Percentiles rank a stretch among this genome's conserved stretches.
Evolutionary conservation across 2,113 vertebrate species (phyloP).

Genomic region (Galbula dea): DNA sequence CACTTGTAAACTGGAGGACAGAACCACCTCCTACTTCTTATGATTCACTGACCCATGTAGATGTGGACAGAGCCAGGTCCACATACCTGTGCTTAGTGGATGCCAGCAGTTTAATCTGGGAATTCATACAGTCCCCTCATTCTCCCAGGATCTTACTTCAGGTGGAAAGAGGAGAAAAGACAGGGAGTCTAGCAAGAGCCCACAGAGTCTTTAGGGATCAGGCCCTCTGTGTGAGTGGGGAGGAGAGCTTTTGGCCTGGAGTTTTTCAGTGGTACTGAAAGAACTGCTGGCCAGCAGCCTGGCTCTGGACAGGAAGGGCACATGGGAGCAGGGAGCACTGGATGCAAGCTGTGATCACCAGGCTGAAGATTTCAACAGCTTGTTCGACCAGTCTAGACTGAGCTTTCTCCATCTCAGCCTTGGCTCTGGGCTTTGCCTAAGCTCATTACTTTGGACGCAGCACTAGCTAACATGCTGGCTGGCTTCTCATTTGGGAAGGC

Average conservation of each 20-base stretch:
- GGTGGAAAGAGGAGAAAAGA: background rate
- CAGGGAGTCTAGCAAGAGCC: background rate
- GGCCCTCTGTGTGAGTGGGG: rapidly evolving
- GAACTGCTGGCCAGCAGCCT: background rate
- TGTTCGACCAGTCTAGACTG: background rate
- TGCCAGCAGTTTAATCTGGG: background rate
- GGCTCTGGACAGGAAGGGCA: background rate
- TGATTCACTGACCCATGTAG: rapidly evolving
- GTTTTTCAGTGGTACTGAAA: background rate
- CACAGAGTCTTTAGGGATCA: background rate
- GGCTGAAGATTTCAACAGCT: background rate
- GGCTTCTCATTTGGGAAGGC: background rate
- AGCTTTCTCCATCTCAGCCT: background rate
- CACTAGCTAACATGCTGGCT: background rate
- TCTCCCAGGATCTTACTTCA: background rate
- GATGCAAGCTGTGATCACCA: background rate
- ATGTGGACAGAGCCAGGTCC: background rate
- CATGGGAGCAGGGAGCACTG: background rate
- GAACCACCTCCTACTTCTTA: background rate
- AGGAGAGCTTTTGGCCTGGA: background rate
- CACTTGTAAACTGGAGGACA: background rate
- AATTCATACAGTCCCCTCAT: rapidly evolving
- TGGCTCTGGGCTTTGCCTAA: background rate
- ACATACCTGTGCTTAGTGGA: rapidly evolving
- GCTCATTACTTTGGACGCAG: background rate